Conservation (phyloP, 2,888 invertebrate genomes). For the Drosophila multiciliata region DNA sequence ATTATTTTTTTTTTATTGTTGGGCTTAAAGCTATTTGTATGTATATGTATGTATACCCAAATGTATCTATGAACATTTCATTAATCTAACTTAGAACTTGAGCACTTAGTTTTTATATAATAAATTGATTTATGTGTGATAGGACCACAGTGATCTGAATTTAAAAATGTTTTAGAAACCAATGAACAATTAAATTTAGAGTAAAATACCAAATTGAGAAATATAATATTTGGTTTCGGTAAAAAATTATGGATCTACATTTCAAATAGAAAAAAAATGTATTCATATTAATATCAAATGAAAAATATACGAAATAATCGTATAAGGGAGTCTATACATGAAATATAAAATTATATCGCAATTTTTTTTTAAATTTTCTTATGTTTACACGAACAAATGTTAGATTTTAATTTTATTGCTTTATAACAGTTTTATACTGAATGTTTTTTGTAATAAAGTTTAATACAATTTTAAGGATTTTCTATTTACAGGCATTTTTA, state of each 20-base stretch:
- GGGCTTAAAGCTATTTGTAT: conserved; percentile 69
- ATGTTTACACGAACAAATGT: conserved; percentile 37
- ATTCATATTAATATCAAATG: conserved; percentile 6
- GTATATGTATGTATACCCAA: conserved; percentile 34
- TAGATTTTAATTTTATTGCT: conserved; percentile 21
- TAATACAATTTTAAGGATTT: conserved; percentile 11
- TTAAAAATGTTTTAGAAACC: conserved; percentile 14
- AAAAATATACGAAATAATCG: conserved; percentile 15
- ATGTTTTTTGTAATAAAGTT: conserved; percentile 35
- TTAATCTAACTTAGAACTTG: conserved; percentile 39
- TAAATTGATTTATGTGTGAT: conserved; percentile 42
- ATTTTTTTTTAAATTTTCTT: conserved; percentile 28
- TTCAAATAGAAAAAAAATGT: conserved; percentile 16
- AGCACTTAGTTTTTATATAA: conserved; percentile 30
- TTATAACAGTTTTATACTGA: conserved; percentile 29
- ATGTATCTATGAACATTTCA: conserved; percentile 46
- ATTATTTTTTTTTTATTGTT: conserved; percentile 22
- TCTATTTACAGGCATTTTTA: not conserved
- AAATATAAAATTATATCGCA: conserved; percentile 23
- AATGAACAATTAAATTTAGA: conserved; percentile 23
- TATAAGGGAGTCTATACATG: conserved; percentile 8
- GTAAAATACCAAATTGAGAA: conserved; percentile 17
- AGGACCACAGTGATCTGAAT: conserved; percentile 37
- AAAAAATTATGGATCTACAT: conserved; percentile 6
- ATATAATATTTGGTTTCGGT: conserved; percentile 13